phyloP scores from a whole-genome alignment of 2,113 vertebrate genomes.

The Toxotes jaculatrix region DNA sequence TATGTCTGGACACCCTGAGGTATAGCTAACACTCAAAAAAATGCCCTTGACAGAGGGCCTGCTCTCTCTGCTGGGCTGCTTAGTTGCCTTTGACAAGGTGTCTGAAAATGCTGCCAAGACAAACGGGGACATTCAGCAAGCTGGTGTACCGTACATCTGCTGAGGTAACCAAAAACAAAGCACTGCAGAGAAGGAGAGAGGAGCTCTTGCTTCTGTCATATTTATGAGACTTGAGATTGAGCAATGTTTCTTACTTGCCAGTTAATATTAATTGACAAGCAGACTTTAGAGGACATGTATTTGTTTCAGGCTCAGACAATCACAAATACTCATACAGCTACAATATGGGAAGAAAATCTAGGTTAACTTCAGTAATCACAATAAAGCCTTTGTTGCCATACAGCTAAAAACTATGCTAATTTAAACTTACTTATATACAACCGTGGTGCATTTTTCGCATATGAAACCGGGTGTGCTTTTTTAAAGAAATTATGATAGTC shows the following conservation, averaged over 20 bases:
- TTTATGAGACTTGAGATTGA: slow-evolving; percentile 30
- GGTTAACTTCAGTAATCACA: slow-evolving; percentile 22
- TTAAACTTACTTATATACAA: slow-evolving; percentile 3
- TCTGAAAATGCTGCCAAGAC: slow-evolving; percentile 15
- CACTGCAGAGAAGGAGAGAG: slow-evolving; percentile 14
- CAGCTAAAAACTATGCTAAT: slow-evolving; percentile 21
- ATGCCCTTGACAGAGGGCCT: not conserved
- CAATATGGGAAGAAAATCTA: slow-evolving; percentile 12
- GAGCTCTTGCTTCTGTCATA: slow-evolving; percentile 17
- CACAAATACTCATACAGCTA: slow-evolving; percentile 30
- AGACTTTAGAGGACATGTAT: not conserved
- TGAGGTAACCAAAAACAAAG: slow-evolving; percentile 28
- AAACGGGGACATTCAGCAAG: not conserved
- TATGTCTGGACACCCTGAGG: slow-evolving; percentile 19
- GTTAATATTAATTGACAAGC: not conserved
- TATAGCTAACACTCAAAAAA: slow-evolving; percentile 9
- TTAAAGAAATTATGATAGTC: not conserved
- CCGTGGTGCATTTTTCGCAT: slow-evolving; percentile 1
- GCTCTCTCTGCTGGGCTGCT: not conserved
- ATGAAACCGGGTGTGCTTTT: slow-evolving; percentile 26
- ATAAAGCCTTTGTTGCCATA: slow-evolving; percentile 43
- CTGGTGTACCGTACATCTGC: not conserved
- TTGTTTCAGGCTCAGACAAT: slow-evolving; percentile 69
- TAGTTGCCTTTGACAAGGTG: not conserved
- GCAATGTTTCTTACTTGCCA: slow-evolving; percentile 21